A percentile compares a stretch with the other conserved stretches of the same genome.
phyloP scores from a whole-genome alignment of 2,888 invertebrate genomes.

The Diplazon laetatorius region DNA sequence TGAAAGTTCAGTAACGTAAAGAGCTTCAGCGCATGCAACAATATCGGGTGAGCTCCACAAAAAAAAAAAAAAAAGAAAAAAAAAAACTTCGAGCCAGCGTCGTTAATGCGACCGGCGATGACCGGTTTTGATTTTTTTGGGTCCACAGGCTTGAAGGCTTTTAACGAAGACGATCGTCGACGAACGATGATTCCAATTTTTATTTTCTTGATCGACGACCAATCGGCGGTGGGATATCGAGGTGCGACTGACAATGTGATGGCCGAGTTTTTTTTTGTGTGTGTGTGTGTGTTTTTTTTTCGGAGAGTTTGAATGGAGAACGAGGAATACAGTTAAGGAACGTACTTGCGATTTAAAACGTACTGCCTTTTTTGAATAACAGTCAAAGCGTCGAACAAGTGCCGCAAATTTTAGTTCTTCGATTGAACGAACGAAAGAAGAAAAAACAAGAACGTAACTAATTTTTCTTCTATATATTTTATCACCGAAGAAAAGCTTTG shows the following conservation, averaged over 20 bases:
- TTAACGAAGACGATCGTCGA: constrained; percentile 52
- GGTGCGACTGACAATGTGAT: constrained; percentile 29
- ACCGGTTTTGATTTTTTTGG: constrained; percentile 26
- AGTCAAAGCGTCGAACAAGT: neutral
- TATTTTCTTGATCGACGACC: constrained; percentile 59
- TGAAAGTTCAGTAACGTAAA: constrained; percentile 28
- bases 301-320: constrained; percentile 3
- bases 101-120: constrained; percentile 30
- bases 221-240: constrained; percentile 53
- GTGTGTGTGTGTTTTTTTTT: constrained; percentile 9
- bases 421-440: no score
- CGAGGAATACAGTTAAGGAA: constrained; percentile 42
- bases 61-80: no score
- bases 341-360: constrained; percentile 49
- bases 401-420: neutral
- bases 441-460: neutral
- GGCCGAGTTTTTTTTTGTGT: neutral
- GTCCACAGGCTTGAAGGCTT: constrained; percentile 36
- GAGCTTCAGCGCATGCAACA: constrained; percentile 46
- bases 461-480: neutral
- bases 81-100: no score
- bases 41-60: constrained; percentile 44
- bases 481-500: neutral
- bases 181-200: constrained; percentile 47
- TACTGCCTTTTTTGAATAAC: constrained; percentile 7